These are phyloP conservation scores for Basileuterus tristriatus DNA, from an alignment of 2,797 vertebrate genomes.

Conservation along the genomic window DNA sequence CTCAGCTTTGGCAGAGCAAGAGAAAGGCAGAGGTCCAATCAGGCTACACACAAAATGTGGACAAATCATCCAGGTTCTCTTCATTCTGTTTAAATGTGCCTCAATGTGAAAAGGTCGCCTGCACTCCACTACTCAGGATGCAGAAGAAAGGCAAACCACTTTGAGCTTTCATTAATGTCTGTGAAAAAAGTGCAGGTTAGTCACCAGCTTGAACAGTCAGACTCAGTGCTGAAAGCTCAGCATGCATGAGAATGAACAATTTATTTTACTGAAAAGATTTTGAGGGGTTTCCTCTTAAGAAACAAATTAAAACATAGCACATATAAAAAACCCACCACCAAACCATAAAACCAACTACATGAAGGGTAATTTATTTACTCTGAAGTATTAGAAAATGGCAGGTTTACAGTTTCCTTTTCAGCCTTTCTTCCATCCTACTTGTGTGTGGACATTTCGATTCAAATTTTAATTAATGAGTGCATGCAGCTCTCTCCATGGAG, in stretches of 20 bases:
- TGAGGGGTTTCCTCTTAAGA: neutral
- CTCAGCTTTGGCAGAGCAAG: neutral
- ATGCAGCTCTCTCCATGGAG: neutral
- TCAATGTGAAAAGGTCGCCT: neutral
- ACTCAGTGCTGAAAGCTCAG: neutral
- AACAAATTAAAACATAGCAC: neutral
- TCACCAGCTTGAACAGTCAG: neutral
- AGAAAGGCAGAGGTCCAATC: neutral
- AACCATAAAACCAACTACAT: neutral
- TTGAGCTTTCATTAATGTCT: neutral
- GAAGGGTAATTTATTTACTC: neutral
- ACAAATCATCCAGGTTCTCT: neutral
- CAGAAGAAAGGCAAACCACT: slow-evolving; percentile 5
- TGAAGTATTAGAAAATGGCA: slow-evolving; percentile 23
- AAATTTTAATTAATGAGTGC: slow-evolving; percentile 32
- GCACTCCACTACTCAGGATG: neutral
- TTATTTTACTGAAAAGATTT: neutral
- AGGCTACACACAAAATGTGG: neutral
- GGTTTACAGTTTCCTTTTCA: slow-evolving; percentile 28
- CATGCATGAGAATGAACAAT: neutral
- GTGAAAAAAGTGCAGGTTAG: neutral
- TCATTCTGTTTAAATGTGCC: neutral
- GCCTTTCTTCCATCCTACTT: neutral
- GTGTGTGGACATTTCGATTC: slow-evolving; percentile 33
- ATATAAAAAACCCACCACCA: neutral